These are phyloP conservation scores for Gerris lacustris DNA, from an alignment of 2,888 invertebrate genomes.

Conservation along the genomic window DNA sequence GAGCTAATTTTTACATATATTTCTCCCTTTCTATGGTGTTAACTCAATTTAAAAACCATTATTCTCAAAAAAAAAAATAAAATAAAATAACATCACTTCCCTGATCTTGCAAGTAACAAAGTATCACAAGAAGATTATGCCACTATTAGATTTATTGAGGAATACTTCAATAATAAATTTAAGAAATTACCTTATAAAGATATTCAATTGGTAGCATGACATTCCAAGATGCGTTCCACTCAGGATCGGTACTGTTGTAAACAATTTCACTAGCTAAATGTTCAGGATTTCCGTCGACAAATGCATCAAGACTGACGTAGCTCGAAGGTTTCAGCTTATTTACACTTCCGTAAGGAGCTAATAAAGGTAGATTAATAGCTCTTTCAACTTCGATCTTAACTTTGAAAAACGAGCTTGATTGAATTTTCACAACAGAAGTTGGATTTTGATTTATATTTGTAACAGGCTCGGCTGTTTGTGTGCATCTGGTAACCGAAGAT, in stretches of 20 bases:
- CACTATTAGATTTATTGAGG: no score
- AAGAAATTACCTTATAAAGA: constrained; percentile 21
- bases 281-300: constrained; percentile 6
- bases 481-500: background rate
- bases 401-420: constrained; percentile 35
- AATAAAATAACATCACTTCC: no score
- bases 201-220: constrained; percentile 21
- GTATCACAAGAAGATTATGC: no score
- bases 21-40: no score
- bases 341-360: constrained; percentile 10
- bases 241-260: constrained; percentile 42
- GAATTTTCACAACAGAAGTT: constrained; percentile 8
- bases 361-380: constrained; percentile 41
- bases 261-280: constrained; percentile 42
- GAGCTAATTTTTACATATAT: no score
- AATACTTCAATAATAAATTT: no score
- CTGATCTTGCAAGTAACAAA: no score
- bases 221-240: constrained; percentile 23
- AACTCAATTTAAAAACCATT: no score
- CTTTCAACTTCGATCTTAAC: constrained; percentile 44
- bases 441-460: constrained; percentile 15
- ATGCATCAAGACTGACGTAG: constrained; percentile 15
- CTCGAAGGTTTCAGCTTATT: constrained; percentile 13
- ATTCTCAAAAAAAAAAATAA: no score
- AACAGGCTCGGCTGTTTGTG: constrained; percentile 7